A percentile compares a stretch with the other conserved stretches of the same genome.
Conservation (phyloP, 2,113 vertebrate species). For the Cryptomyrus ogoouensis region DNA sequence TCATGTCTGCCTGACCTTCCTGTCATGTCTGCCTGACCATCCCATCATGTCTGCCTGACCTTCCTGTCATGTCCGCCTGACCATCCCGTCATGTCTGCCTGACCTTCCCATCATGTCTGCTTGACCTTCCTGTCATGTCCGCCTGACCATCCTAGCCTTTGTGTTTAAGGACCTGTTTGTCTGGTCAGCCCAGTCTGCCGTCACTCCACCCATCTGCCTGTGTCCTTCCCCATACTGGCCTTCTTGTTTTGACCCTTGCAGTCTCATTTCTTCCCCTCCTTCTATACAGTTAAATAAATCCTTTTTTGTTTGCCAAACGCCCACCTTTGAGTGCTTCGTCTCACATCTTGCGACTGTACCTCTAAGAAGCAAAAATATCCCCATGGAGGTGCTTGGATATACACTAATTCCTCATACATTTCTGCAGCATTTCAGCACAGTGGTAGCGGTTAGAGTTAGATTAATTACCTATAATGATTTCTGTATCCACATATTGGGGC, state of each 20-base stretch:
- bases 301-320: not conserved
- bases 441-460: too few relatives aligned
- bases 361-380: slow-evolving; percentile 32
- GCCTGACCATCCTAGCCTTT: not conserved
- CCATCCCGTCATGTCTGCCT: not conserved
- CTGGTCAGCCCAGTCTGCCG: not conserved
- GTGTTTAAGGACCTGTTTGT: not conserved
- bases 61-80: not conserved
- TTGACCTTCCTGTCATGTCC: not conserved
- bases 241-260: not conserved
- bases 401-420: not conserved
- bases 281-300: not conserved
- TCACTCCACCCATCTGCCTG: not conserved
- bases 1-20: not conserved
- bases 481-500: slow-evolving; percentile 68
- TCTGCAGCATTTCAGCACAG: not conserved
- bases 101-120: too few relatives aligned
- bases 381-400: slow-evolving; percentile 44
- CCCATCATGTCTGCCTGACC: not conserved
- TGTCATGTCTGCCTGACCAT: too few relatives aligned
- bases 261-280: not conserved
- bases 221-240: not conserved
- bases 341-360: not conserved
- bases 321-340: not conserved
- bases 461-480: slow-evolving; percentile 17